These are phyloP conservation scores for Acronicta alni DNA, from an alignment of 2,888 invertebrate species.

Conservation along the genomic window DNA sequence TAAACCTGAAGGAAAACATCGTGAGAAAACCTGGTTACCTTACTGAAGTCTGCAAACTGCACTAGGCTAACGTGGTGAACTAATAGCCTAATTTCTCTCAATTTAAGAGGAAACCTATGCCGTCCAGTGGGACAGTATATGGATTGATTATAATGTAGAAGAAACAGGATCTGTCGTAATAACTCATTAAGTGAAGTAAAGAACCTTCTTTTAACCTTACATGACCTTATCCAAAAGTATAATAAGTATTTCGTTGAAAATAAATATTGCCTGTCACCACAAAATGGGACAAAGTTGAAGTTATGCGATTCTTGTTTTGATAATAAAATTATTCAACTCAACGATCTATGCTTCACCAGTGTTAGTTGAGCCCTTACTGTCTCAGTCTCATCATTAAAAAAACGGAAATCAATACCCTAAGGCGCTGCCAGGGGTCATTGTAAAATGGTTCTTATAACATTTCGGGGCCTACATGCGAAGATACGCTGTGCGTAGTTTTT, in stretches of 20 bases:
- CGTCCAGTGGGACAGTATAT: too few species aligned
- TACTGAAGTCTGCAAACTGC: too few species aligned
- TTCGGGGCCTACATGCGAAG: constrained; percentile 61
- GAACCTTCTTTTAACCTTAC: too few species aligned
- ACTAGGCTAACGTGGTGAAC: too few species aligned
- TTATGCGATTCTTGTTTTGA: constrained; percentile 74
- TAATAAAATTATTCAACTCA: constrained; percentile 78
- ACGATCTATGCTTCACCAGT: constrained; percentile 60
- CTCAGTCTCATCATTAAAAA: constrained; percentile 21
- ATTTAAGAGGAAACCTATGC: too few species aligned
- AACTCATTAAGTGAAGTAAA: constrained; percentile 41
- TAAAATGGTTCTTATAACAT: constrained; percentile 56
- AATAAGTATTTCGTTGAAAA: constrained; percentile 67
- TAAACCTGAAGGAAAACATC: too few species aligned
- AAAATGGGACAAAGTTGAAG: constrained; percentile 65
- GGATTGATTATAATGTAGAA: too few species aligned
- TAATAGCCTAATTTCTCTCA: too few species aligned
- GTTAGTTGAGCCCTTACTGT: constrained; percentile 52
- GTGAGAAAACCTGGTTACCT: too few species aligned
- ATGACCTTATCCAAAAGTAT: constrained; percentile 45
- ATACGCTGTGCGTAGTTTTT: constrained; percentile 72
- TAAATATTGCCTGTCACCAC: constrained; percentile 78
- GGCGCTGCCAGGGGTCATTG: constrained; percentile 51
- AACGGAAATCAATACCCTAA: constrained; percentile 21
- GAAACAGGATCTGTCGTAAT: constrained; percentile 26